Base-by-base conservation (phyloP, 2,113 vertebrate genomes). In the Sterrhoptilus dennistouni region DNA sequence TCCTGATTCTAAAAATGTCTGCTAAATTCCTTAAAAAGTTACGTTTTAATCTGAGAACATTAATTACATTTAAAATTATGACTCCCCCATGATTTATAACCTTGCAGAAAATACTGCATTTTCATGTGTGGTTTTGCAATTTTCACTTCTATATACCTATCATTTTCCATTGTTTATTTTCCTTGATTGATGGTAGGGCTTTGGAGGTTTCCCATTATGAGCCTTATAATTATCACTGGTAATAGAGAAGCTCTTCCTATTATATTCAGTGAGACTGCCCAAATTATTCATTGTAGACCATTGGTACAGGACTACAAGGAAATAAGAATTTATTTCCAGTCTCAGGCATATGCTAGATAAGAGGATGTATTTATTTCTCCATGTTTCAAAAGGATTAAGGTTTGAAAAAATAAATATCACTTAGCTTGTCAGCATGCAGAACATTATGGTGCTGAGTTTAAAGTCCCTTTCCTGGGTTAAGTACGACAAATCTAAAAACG, bases 301-400 rank as follows among this genome's bases (percentile, higher is more conserved):
- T 25, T 96, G 96, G 97, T 97, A 97, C 78, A 94, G 82, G 94
- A 88, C 90, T 31, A 84, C 85, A 96, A 96, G 97, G 98, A 98
- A 98, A 98, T 95, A 98, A 97, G 97, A 98, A 98, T 98, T 98
- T 98, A 98, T 98, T 98, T 98, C 95, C 96, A 86, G 28, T 97
- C 97, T 97, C 95, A 90, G 98, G 98, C 98, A 98, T 98, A 98
- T 96, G 97, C 97, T 97, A 98, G 98, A 98, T 98, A 98, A 98
- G 98, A 97, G 97, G 98, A 98, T 98, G 96, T 98, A 98, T 98
- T 98, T 98, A 98, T 98, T 98, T 98, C 98, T 97, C 97, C 98
- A 98, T 98, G 98, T 98, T 98, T 98, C 98, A 98, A 97, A 98
- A 97, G 98, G 98, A 98, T 98, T 98, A 98, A 97, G 98, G 97